phyloP scores from a whole-genome alignment of 92 coral and sea anemone genomes.

The Actinernus sp. region DNA sequence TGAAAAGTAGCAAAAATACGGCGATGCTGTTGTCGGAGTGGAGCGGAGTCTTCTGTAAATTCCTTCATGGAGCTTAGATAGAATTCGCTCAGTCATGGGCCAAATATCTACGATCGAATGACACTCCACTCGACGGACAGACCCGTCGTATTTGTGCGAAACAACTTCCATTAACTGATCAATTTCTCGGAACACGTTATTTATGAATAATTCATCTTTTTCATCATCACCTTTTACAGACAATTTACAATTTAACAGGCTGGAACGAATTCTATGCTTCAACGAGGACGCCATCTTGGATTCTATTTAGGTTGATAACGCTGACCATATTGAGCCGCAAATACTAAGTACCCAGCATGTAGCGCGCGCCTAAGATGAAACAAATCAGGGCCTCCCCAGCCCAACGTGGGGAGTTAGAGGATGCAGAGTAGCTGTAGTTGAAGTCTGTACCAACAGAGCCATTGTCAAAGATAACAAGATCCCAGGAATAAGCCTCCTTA shows the following conservation, averaged over 20 bases:
- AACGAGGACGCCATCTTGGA: slow-evolving; percentile 2
- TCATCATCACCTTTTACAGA: slow-evolving; percentile 1
- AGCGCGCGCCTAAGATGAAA: too few species aligned
- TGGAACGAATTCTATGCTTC: neutral
- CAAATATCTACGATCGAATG: slow-evolving; percentile 19
- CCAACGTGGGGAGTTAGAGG: neutral
- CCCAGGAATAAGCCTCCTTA: slow-evolving; percentile 42
- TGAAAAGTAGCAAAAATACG: neutral
- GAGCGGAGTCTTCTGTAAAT: slow-evolving; percentile 10
- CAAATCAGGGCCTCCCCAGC: too few species aligned
- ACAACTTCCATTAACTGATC: neutral
- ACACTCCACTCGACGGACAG: neutral
- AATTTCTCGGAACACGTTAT: slow-evolving; percentile 2
- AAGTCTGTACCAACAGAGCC: slow-evolving; percentile 2
- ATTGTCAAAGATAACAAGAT: neutral
- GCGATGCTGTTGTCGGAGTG: slow-evolving; percentile 14
- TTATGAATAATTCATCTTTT: slow-evolving; percentile 15
- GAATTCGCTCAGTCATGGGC: slow-evolving; percentile 19
- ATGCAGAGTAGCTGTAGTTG: slow-evolving; percentile 17
- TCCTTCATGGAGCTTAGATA: slow-evolving; percentile 11
- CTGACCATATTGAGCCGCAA: too few species aligned
- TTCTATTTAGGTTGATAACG: too few species aligned
- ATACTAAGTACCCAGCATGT: too few species aligned
- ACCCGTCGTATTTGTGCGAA: slow-evolving; percentile 4
- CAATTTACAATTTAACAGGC: neutral